These are phyloP conservation scores for Heterohyrax brucei DNA, from an alignment of 2,797 vertebrate species.

Conservation along the genomic window DNA sequence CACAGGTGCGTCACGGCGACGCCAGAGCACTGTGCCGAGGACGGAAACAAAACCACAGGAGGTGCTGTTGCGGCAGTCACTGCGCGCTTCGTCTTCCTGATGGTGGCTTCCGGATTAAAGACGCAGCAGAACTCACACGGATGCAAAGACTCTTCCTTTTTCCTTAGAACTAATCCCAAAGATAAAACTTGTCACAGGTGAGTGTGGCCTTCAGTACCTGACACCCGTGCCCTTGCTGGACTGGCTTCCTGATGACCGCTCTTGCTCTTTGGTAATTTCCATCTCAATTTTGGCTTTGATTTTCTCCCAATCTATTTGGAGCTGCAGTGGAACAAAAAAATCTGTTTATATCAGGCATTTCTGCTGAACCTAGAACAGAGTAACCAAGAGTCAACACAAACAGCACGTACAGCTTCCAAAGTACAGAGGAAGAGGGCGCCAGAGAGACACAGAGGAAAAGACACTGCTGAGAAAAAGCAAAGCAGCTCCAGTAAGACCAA, in stretches of 20 bases:
- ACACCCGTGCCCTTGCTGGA: constrained; percentile 89
- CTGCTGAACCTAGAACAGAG: constrained; percentile 39
- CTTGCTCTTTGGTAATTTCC: constrained; percentile 96
- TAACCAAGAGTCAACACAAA: constrained; percentile 63
- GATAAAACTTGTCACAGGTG: background rate
- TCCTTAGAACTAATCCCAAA: constrained; percentile 29
- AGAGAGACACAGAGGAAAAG: constrained; percentile 15
- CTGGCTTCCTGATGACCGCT: constrained; percentile 89
- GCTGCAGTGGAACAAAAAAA: constrained; percentile 90
- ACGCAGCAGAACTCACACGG: constrained; percentile 25
- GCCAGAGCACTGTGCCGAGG: no score
- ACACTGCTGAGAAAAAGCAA: constrained; percentile 18
- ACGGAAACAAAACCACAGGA: no score
- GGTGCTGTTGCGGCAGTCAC: background rate
- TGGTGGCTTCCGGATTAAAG: constrained; percentile 65
- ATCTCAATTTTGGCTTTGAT: constrained; percentile 98
- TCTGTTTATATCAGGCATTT: constrained; percentile 14
- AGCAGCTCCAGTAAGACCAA: constrained; percentile 1
- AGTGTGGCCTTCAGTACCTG: constrained; percentile 87
- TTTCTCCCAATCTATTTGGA: constrained; percentile 98
- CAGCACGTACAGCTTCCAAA: constrained; percentile 40
- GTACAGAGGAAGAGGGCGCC: constrained; percentile 43
- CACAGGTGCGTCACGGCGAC: background rate
- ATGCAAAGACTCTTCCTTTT: constrained; percentile 65
- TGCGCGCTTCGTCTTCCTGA: constrained; percentile 73